Percentiles rank a stretch among this genome's conserved stretches.
Evolutionary conservation across 2,797 vertebrate genomes (phyloP).

Genomic region (Acanthurus lineatus): DNA sequence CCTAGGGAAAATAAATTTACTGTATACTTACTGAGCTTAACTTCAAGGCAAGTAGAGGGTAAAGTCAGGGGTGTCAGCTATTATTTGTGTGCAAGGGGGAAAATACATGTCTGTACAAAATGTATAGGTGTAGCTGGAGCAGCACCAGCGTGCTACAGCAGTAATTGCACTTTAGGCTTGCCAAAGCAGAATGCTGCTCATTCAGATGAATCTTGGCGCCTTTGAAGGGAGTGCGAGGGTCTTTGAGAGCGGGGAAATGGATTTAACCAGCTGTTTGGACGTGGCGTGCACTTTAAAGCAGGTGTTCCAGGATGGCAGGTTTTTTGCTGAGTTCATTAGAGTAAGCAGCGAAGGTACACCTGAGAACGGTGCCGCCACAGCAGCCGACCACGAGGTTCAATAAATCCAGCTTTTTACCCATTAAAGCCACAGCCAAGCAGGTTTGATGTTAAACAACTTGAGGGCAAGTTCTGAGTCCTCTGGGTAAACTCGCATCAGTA

Average conservation of each 20-base stretch:
- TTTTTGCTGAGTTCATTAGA: conserved; percentile 82
- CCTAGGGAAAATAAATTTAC: conserved; percentile 30
- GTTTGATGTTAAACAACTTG: conserved; percentile 60
- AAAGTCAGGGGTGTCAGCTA: conserved; percentile 72
- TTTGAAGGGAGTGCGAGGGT: conserved; percentile 81
- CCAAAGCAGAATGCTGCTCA: conserved; percentile 85
- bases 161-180: conserved; percentile 79
- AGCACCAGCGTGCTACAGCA: conserved; percentile 72
- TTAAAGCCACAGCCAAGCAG: conserved; percentile 68
- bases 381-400: conserved; percentile 66
- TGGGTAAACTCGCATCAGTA: conserved; percentile 73
- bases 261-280: conserved; percentile 80
- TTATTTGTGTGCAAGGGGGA: conserved; percentile 66
- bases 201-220: conserved; percentile 83
- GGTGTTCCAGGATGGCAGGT: conserved; percentile 70
- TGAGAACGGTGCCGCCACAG: conserved; percentile 63
- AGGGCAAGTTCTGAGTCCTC: conserved; percentile 47
- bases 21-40: conserved; percentile 46
- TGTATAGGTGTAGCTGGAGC: conserved; percentile 75
- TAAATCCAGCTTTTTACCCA: conserved; percentile 72
- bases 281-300: conserved; percentile 74
- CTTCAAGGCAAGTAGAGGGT: conserved; percentile 53
- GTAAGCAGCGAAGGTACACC: conserved; percentile 71
- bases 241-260: conserved; percentile 76
- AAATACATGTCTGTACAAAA: conserved; percentile 73